A percentile compares a stretch with the other conserved stretches of the same genome.
Evolutionary conservation across 2,888 invertebrate genomes (phyloP).

Genomic region (Agrochola lota): DNA sequence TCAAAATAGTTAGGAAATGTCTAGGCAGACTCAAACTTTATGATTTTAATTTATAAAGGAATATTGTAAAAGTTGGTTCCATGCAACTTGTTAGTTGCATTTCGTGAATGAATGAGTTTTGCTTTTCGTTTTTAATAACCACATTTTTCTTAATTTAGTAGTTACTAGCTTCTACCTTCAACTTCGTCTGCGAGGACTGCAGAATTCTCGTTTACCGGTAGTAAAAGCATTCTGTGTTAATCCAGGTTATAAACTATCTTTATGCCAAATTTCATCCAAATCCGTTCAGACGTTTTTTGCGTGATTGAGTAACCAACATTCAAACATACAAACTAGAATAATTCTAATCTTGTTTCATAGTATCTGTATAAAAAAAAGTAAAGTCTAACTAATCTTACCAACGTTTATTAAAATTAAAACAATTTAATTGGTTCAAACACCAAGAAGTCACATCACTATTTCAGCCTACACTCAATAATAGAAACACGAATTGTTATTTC

Average conservation of each 20-base stretch:
- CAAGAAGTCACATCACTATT: constrained; percentile 45
- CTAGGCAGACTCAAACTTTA: no score
- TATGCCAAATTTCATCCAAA: no score
- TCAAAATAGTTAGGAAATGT: no score
- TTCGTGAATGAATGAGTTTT: neutral
- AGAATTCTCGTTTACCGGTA: no score
- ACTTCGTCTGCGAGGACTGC: no score
- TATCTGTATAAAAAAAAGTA: neutral
- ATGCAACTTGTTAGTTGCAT: neutral
- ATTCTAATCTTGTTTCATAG: neutral
- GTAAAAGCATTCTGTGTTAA: no score
- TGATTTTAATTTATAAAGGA: neutral
- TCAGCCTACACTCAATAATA: constrained; percentile 28
- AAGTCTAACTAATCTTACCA: no score
- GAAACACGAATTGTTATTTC: constrained; percentile 55
- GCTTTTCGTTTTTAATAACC: neutral
- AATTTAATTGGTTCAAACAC: neutral
- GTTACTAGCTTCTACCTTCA: no score
- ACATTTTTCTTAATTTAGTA: neutral
- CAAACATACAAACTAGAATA: no score
- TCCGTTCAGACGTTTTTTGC: no score
- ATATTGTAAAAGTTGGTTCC: neutral
- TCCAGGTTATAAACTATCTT: no score
- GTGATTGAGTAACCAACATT: no score
- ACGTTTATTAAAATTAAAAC: neutral